Evolutionary conservation across 2,797 vertebrate genomes (phyloP), one percentile per base, ranked within the genome.

Genomic region (Iguana delicatissima): DNA sequence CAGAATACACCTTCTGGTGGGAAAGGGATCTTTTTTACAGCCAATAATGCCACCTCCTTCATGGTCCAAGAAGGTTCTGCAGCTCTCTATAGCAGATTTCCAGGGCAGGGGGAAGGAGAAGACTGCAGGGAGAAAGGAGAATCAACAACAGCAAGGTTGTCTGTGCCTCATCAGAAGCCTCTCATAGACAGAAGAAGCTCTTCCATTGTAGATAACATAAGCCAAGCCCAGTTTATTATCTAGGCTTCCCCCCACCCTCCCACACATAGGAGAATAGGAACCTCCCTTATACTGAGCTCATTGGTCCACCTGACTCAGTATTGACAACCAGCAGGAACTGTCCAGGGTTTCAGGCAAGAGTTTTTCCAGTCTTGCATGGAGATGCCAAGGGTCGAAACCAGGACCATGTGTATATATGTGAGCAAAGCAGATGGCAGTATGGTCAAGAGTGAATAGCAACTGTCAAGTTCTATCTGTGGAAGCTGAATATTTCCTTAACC

Each of bases 401-500:
- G 42, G 77, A 5, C 10, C 46, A 5, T 14, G 42, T 6, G 3
- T 79, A 8, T 79, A 9, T 32, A 1, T 67, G 67, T 32, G 29
- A 13, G 67, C 29, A 14, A 79, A 22, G 24, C 77, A 79, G 77
- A 50, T 38, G 38, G 46, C 46, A 26, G 26, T n/a, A 46, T 57
- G 42, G 46, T 46, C 64, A 42, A 55, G 26, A 55, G 26, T 84
- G 80, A 79, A 55, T 26, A 84, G 50, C 57, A 67, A 52, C 67
- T 24, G 52, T 50, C 38, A 89, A 55, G 73, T 52, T 64, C 50
- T 74, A 2, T 50, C 69, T 83, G 32, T 22, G 35, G 57, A 72
- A 69, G 10, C 76, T 88, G 32, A 24, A 50, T 88, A 80, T 85
- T 88, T 42, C 77, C 22, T 18, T 52, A 62, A n/a, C 55, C n/a